phyloP scores from a whole-genome alignment of 2,113 vertebrate genomes.

The Oreochromis spilurus region DNA sequence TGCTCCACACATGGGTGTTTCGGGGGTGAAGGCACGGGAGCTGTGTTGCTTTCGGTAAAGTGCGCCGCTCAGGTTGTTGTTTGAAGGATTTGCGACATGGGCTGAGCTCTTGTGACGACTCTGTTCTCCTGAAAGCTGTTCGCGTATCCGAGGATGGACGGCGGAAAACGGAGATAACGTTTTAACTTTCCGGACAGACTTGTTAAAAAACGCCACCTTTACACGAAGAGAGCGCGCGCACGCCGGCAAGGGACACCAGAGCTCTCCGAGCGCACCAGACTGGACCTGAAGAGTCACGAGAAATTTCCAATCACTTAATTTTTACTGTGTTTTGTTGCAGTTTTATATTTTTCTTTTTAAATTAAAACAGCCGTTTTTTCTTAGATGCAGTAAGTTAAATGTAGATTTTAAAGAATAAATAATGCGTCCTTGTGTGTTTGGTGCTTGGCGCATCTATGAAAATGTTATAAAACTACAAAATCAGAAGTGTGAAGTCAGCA shows the following conservation, averaged over 20 bases:
- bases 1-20: conserved; percentile 13
- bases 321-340: neutral
- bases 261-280: neutral
- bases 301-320: neutral
- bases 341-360: neutral
- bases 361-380: neutral
- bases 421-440: neutral
- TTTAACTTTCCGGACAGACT: neutral
- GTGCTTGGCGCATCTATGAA: neutral
- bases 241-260: neutral
- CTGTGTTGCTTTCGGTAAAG: conserved; percentile 13
- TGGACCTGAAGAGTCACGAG: neutral
- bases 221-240: neutral
- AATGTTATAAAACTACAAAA: neutral
- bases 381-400: neutral
- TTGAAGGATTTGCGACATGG: conserved; percentile 56
- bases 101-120: conserved; percentile 56
- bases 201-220: neutral
- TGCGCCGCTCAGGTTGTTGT: conserved; percentile 23
- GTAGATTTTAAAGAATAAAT: neutral
- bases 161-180: conserved; percentile 21
- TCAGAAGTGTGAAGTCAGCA: neutral
- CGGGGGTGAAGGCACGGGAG: neutral
- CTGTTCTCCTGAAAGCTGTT: conserved; percentile 29
- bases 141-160: conserved; percentile 41